Evolutionary conservation across 2,888 invertebrate species (phyloP), one percentile per base, ranked within the genome.

Genomic region (Polydrusus cervinus): DNA sequence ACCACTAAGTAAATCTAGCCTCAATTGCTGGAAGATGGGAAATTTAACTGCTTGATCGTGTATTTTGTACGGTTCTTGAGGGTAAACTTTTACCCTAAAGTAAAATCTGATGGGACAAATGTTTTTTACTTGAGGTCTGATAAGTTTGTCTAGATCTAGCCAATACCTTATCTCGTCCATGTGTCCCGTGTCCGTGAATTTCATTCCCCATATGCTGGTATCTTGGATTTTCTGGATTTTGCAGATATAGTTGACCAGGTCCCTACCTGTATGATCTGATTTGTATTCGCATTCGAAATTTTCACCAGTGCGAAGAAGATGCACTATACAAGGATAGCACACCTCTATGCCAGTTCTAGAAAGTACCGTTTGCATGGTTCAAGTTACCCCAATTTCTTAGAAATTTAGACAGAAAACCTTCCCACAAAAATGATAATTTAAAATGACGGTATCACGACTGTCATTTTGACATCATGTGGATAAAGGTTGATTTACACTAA

Each of bases 271-370:
- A 34, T 79, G 74, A 40, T 79, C 76, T 0, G 80, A 80, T 71
- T 79, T 81, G 70, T 79, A 80, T 18, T 80, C 79, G 55, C 80
- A 81, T 20, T 80, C 78, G 13, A 79, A 66, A 25, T 78, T 76
- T 53, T 78, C 76, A 1, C 78, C 79, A 51, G 78, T 79, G 45
- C 71, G 74, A 5, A 80, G 75, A 5, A 81, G 65, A 57, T 81
- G 79, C n/a, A 80, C 66, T 5, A 76, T 76, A 45, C 80, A 80
- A 0, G 78, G 81, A 51, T 80, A 80, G 30, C 76, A 67, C 2
- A 81, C 79, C 65, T 79, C 79, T 30, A 80, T 74, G 9, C 79
- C 79, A 1, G 77, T 78, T 64, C 74, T 75, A 5, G 78, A 78
- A 14, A 80, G 69, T 38, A 79, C 74, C 6, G 80, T 80, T 70